Base-by-base conservation (phyloP, 37 sponge, comb jelly and placozoan species). In the Theonella swinhoei region DNA sequence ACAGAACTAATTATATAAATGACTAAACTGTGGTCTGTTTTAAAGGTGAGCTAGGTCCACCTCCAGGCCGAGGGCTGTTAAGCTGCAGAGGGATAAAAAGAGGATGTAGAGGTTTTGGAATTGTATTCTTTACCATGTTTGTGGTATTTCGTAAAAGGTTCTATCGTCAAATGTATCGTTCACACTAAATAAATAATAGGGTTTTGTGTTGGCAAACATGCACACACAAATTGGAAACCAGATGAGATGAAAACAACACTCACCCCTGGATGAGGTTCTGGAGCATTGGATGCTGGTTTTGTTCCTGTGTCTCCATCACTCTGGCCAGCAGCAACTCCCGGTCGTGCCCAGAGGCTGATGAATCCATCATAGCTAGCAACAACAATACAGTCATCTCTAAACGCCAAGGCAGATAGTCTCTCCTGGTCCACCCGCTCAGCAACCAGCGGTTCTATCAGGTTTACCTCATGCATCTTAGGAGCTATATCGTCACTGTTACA, bases 361-460 rank as follows among this genome's bases (percentile, higher is more conserved):
- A 78, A 92, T 0, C 95, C 97, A 19, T 96, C 95, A 60, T 90
- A 86, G 40, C 77, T 88, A 25, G 88, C 81, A 4, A 87, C 80
- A 23, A 96, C 37, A 25, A 96, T 72, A 65, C 88, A 83, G 71
- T 94, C 90, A 36, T 88, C 81, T 1, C 85, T 78, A 65, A 98
- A 96, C 37, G 74, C 76, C 20, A 98, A 67, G 29, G 73, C 85
- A 4, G 97, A 90, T 23, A 98, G 81, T 79, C 97, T 78, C 54
- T 98, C 99, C 1, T 81, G 74, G 67, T 86, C 81, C 25, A 96
- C 76, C 60, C 80, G 70, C 68, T 92, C 88, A 31, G 72, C 78
- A 29, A 98, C 90, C 54, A 92, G 79, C 17, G 99, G 94, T 36
- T 94, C 90, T 2, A 98, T 85, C 29, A 82, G n/a, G 76, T 91